Base-by-base conservation (phyloP, 2,113 vertebrate genomes). In the Neolamprologus falcicula region DNA sequence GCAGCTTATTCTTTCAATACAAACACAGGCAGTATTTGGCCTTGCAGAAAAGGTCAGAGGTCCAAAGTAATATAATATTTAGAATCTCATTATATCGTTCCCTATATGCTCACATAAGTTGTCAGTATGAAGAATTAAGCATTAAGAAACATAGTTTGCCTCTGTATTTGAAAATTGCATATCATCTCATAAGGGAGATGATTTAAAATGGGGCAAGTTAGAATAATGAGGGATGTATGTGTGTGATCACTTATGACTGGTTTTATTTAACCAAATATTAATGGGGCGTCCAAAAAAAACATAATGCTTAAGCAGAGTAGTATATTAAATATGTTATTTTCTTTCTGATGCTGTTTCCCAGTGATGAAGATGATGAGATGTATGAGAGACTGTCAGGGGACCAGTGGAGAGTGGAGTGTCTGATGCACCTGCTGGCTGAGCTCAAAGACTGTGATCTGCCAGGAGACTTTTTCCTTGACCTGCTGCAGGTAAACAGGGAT, bases 391-490 rank as follows among this genome's bases (percentile, higher is more conserved):
- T 99, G 80, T 97, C 96, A 1, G 96, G 7, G 0, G 98, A 99
- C 91, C 98, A 99, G 95, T 97, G 97, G 96, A 96, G 40, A 16
- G 57, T 98, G 53, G 97, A 98, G 92, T 97, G 95, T 94, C 92
- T 99, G 7, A 96, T 96, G 79, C 96, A 97, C 86, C 94, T 99
- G 59, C 90, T 99, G 89, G 96, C 95, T 47, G 94, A 96, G 68
- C 96, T 98, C 87, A 97, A 97, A 91, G 96, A 97, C 83, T 96
- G 92, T 1, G 97, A 97, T 42, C 93, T 99, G 68, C 97, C 98
- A 0, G 98, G 98, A 81, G 97, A 99, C 86, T 98, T 99, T 95
- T 99, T 99, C 94, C 96, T 99, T 82, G 85, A 87, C 35, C 97
- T 99, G 88, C 94, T 99, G 83, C 96, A 98, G 97, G 98, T 99